These are phyloP conservation scores for Acanthisitta chloris DNA, from an alignment of 2,113 vertebrate species.

Conservation along the genomic window DNA sequence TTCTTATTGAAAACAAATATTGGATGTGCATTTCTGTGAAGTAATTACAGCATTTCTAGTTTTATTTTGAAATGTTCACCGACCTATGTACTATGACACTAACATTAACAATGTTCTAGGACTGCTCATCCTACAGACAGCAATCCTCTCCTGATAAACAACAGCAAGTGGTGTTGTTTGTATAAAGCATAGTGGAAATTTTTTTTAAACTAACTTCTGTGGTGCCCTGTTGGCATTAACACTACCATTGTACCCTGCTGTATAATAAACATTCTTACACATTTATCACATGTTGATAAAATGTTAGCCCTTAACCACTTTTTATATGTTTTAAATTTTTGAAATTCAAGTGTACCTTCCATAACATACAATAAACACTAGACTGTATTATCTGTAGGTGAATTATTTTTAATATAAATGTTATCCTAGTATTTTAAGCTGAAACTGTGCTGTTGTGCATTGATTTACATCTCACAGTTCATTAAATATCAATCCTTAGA, in stretches of 20 bases:
- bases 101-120: conserved; percentile 70
- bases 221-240: conserved; percentile 80
- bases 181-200: conserved; percentile 87
- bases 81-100: conserved; percentile 77
- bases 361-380: conserved; percentile 92
- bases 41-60: conserved; percentile 83
- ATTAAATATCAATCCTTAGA: conserved; percentile 41
- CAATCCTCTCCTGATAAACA: conserved; percentile 69
- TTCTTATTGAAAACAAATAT: conserved; percentile 78
- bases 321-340: conserved; percentile 95
- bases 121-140: conserved; percentile 64
- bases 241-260: conserved; percentile 83
- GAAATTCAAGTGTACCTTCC: conserved; percentile 90
- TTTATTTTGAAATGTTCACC: conserved; percentile 85
- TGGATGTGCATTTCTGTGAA: conserved; percentile 85
- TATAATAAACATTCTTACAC: conserved; percentile 85
- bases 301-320: conserved; percentile 86
- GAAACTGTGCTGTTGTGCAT: conserved; percentile 27
- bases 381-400: conserved; percentile 76
- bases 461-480: conserved; percentile 44
- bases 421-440: conserved; percentile 39
- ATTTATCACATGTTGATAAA: conserved; percentile 88
- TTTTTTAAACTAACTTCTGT: conserved; percentile 85
- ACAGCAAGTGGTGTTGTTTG: conserved; percentile 84
- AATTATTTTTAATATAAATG: conserved; percentile 64